Base-by-base conservation (phyloP, 2,113 vertebrate species). In the Ceratotherium simum region DNA sequence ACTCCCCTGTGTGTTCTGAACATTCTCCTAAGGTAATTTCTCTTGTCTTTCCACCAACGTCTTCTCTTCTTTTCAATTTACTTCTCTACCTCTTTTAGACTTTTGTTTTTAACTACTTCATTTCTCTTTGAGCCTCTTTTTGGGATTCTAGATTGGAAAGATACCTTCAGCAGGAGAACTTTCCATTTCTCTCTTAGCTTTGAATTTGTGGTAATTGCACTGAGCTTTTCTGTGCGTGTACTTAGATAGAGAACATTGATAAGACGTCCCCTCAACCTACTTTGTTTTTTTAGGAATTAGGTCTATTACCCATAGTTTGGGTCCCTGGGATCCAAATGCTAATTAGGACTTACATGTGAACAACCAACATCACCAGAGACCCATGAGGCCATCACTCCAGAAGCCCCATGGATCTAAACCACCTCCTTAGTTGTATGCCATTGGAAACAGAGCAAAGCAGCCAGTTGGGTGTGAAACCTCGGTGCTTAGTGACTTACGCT, bases 391-490 rank as follows among this genome's bases (percentile, higher is more conserved):
- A 6, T 60, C 16, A 9, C 12, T 58, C 9, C 54, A 36, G 16
- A 83, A 94, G 6, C 16, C 23, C 4, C 0, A 1, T 51, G 29
- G 17, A 11, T 75, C 16, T 18, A 31, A 54, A 65, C 31, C 29
- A 23, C 31, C 12, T 17, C 10, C 39, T 90, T 46, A 33, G 5
- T 23, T 75, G 20, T 12, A 67, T 1, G 6, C 27, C 18, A 18
- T 8, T 21, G 62, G n/a, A 84, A 83, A 42, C 11, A 54, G 20
- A 65, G 65, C 14, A 62, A 62, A 21, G 29, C 62, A 13, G 12
- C 13, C 5, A 7, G 8, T 1, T 13, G 0, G 18, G 3, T 81
- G 13, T 60, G 56, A 51, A 25, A 31, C 25, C 29, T 23, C 1
- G 18, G 14, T 20, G n/a, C 23, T 17, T 12, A 2, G 33, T 4